Conservation (phyloP, 2,113 vertebrate species). For the Solea solea region DNA sequence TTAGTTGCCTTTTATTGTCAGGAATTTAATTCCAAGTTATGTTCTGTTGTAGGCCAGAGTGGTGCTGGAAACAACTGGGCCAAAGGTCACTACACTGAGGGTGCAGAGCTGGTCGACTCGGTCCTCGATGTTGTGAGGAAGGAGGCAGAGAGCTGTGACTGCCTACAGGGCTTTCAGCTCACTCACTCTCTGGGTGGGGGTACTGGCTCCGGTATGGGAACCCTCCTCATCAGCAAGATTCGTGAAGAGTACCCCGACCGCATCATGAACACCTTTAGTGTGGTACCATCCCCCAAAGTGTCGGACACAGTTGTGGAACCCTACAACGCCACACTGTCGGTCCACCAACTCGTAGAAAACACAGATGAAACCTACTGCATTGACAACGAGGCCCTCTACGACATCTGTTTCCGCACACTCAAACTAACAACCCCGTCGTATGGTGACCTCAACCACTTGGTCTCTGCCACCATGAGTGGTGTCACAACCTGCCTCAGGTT, state of each 20-base stretch:
- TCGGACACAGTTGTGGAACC: conserved; percentile 86
- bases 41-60: conserved; percentile 77
- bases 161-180: conserved; percentile 86
- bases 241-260: conserved; percentile 85
- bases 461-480: conserved; percentile 85
- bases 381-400: conserved; percentile 85
- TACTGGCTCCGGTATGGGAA: conserved; percentile 85
- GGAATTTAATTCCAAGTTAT: too few species aligned
- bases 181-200: conserved; percentile 85
- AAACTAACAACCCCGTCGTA: conserved; percentile 86
- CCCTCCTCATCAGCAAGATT: conserved; percentile 86
- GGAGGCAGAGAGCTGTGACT: conserved; percentile 85
- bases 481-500: conserved; percentile 86
- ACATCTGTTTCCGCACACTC: conserved; percentile 87
- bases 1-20: too few species aligned
- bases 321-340: conserved; percentile 85
- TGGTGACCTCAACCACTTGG: conserved; percentile 85
- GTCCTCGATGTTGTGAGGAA: conserved; percentile 85
- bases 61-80: conserved; percentile 88
- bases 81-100: conserved; percentile 86
- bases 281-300: conserved; percentile 85
- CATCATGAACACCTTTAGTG: conserved; percentile 87
- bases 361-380: conserved; percentile 87
- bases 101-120: conserved; percentile 85
- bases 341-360: conserved; percentile 87